Conservation (phyloP, 2,797 vertebrate species). For the Manis javanica region DNA sequence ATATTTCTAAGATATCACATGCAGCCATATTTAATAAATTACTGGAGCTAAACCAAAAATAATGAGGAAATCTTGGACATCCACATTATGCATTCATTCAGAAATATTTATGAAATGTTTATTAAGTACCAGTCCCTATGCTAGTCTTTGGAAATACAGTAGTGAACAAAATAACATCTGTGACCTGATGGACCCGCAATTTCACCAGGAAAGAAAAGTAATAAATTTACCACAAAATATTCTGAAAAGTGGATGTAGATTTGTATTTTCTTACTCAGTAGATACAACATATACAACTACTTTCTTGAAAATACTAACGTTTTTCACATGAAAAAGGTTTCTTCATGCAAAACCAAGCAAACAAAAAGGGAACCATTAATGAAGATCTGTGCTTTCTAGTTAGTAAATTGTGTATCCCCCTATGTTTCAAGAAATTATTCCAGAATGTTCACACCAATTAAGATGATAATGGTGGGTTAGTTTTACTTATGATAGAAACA, state of each 20-base stretch:
- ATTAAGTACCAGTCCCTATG: background rate
- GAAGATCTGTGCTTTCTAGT: background rate
- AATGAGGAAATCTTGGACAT: background rate
- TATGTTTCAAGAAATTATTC: background rate
- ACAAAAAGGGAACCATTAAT: background rate
- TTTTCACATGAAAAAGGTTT: background rate
- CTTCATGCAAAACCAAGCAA: background rate
- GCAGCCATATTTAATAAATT: background rate
- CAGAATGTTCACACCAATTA: background rate
- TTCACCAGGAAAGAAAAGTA: background rate
- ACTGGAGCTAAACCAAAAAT: background rate
- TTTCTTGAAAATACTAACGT: background rate
- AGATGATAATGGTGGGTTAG: background rate
- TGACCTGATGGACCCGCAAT: background rate
- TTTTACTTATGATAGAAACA: constrained; percentile 11
- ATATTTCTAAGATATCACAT: background rate
- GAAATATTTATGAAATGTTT: background rate
- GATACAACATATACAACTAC: background rate
- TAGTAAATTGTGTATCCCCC: background rate
- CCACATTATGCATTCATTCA: background rate
- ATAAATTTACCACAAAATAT: background rate
- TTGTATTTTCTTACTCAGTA: background rate
- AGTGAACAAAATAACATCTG: constrained; percentile 14
- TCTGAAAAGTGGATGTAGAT: background rate
- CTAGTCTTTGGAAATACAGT: background rate